Base-by-base conservation (phyloP, 1,140 invertebrate species). In the Vanessa tameamea region DNA sequence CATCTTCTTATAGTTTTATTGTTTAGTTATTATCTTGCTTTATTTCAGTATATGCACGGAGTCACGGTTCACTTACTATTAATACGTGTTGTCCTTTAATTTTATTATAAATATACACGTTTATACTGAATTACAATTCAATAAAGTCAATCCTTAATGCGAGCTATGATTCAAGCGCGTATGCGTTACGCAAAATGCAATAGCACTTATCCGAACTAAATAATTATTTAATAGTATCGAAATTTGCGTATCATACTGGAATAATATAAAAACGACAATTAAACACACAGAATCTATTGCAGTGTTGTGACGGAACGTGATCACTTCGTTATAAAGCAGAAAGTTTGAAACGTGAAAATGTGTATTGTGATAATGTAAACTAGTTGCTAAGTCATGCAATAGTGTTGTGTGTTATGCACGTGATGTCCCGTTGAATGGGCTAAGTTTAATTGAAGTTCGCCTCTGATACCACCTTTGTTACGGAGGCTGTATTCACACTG, bases 381-480 rank as follows among this genome's bases (percentile, higher is more conserved):
- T 80, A 80, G 82, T 80, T 78, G 63, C 68, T 72, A 81, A 78
- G 76, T 82, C 78, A 80, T 72, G 70, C 69, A 79, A 76, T 74
- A 69, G 64, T 75, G 59, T 69, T 63, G 65, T 80, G 78, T 72
- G 75, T 81, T 81, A 80, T 80, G 81, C 81, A 83, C 74, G 80
- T 81, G 78, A 74, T 79, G 81, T 69, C 68, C 51, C 77, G 69
- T 55, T 71, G 69, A 82, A 88, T 84, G 84, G 80, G 74, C 64
- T 74, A 86, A 88, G 81, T 88, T 88, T 84, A 88, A 88, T 87
- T 88, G 82, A 84, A 84, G 78, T 83, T 71, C 57, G 74, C 37
- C 47, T 48, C 57, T 72, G 65, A 76, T 68, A 72, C 74, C 55
- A 76, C 69, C 69, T 76, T 55, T 69, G 73, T 65, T 69, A 63